Percentiles rank a stretch among this genome's conserved stretches.
These are phyloP conservation scores for Vireo griseus DNA, from an alignment of 2,797 vertebrate species.

Conservation along the genomic window DNA sequence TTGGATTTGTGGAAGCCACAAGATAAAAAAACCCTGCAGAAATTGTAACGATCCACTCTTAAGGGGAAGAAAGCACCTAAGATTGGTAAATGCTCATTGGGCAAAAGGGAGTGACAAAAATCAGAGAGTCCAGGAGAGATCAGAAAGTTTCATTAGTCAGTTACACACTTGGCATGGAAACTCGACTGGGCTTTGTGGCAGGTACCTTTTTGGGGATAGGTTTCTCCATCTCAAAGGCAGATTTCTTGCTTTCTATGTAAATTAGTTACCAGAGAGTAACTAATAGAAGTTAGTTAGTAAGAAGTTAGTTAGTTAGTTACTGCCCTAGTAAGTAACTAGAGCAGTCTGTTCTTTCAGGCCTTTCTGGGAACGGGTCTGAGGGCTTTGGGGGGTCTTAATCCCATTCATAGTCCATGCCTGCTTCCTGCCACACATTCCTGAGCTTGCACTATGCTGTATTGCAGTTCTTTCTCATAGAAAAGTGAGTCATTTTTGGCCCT, in stretches of 20 bases:
- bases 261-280: neutral
- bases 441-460: neutral
- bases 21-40: neutral
- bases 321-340: too few species aligned
- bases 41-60: neutral
- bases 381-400: neutral
- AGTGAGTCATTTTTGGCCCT: neutral
- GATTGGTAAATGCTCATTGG: neutral
- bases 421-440: neutral
- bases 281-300: too few species aligned
- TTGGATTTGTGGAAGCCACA: neutral
- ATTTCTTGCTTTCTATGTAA: neutral
- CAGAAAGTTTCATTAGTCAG: neutral
- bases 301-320: too few species aligned
- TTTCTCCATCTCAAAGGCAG: neutral
- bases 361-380: neutral
- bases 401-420: rapidly evolving
- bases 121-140: neutral
- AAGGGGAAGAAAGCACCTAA: neutral
- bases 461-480: neutral
- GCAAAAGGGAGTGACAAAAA: neutral
- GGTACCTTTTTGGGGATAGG: neutral
- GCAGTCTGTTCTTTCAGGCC: neutral
- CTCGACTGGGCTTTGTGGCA: neutral
- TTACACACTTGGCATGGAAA: neutral